Percentiles rank a stretch among this genome's conserved stretches.
Evolutionary conservation across 2,888 invertebrate genomes (phyloP).

Genomic region (Agrotis segetum): DNA sequence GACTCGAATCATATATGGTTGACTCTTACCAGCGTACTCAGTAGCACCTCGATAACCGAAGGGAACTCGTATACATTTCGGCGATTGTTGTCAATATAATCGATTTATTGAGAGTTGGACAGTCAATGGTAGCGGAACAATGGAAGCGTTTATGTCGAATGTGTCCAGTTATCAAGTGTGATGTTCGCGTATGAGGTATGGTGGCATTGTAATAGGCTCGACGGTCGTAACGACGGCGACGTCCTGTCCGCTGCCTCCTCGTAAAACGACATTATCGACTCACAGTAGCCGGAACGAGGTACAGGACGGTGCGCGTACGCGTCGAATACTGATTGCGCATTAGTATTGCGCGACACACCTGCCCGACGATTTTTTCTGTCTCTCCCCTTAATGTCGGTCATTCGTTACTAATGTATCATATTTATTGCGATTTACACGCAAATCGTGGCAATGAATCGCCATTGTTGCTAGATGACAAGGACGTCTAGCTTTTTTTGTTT

Average conservation of each 20-base stretch:
- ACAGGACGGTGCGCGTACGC: slow-evolving; percentile 89
- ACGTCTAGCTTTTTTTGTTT: slow-evolving; percentile 76
- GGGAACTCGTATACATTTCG: slow-evolving; percentile 78
- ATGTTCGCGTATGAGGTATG: slow-evolving; percentile 84
- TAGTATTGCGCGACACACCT: slow-evolving; percentile 90
- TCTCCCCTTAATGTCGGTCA: slow-evolving; percentile 90
- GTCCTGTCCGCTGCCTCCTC: slow-evolving; percentile 90
- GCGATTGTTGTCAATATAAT: slow-evolving; percentile 70
- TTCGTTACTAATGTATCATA: slow-evolving; percentile 88
- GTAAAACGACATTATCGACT: slow-evolving; percentile 91
- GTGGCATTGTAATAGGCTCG: slow-evolving; percentile 90
- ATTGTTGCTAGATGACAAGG: slow-evolving; percentile 83
- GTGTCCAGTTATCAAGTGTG: slow-evolving; percentile 76
- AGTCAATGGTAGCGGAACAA: slow-evolving; percentile 84
- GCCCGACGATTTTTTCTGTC: slow-evolving; percentile 88
- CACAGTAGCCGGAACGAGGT: slow-evolving; percentile 91
- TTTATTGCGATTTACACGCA: slow-evolving; percentile 87
- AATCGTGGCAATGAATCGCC: slow-evolving; percentile 80
- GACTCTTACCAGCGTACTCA: slow-evolving; percentile 72
- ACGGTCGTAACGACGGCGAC: slow-evolving; percentile 90
- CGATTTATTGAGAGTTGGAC: slow-evolving; percentile 71
- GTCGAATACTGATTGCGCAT: slow-evolving; percentile 90
- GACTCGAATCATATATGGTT: slow-evolving; percentile 88
- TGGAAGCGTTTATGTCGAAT: slow-evolving; percentile 72
- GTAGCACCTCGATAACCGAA: slow-evolving; percentile 51